These are phyloP conservation scores for Anas bahamensis DNA, from an alignment of 2,797 vertebrate genomes.

Conservation along the genomic window DNA sequence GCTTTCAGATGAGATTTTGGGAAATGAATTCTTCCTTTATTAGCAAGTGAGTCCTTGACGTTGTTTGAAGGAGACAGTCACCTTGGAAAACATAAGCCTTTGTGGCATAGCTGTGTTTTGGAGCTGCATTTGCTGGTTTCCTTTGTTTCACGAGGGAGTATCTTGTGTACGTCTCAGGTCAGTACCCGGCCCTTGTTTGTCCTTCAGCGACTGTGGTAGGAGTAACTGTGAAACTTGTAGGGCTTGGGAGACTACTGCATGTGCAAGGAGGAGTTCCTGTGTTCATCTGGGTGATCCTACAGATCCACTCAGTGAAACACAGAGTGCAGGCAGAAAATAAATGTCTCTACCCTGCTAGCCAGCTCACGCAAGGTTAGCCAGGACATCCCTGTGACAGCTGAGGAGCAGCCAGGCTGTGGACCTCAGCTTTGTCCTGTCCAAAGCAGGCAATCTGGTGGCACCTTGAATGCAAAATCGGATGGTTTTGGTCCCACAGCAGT, in stretches of 20 bases:
- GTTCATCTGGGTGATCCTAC: neutral
- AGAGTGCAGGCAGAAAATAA: neutral
- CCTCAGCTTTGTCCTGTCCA: neutral
- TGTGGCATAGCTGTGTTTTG: neutral
- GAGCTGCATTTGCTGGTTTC: neutral
- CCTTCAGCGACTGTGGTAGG: neutral
- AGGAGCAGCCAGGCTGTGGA: neutral
- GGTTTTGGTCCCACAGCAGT: neutral
- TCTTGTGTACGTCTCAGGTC: neutral
- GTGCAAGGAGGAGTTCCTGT: neutral
- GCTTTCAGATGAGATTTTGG: neutral
- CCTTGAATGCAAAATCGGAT: neutral
- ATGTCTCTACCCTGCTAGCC: neutral
- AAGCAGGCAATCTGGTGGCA: neutral
- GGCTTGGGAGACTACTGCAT: neutral
- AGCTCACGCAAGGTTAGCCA: neutral
- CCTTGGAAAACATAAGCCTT: neutral
- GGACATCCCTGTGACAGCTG: neutral
- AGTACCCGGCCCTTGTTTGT: neutral
- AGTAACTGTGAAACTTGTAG: neutral
- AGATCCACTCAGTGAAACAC: neutral
- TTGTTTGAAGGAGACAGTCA: neutral
- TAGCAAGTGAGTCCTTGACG: neutral
- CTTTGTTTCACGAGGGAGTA: neutral
- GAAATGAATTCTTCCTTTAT: neutral